These are phyloP conservation scores for Dendrolimus punctatus DNA, from an alignment of 1,140 invertebrate species.

Conservation along the genomic window DNA sequence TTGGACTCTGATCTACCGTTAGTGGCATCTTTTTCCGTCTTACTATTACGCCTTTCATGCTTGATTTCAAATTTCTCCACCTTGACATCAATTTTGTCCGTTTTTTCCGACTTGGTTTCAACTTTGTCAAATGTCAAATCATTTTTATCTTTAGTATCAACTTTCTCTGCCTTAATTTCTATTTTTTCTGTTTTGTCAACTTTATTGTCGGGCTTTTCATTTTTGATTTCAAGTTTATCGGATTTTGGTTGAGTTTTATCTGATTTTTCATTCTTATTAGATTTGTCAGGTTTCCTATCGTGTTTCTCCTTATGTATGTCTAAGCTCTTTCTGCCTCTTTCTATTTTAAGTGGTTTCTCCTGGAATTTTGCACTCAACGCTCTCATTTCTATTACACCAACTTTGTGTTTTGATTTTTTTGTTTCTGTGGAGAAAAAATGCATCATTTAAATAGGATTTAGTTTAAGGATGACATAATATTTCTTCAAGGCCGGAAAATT, in stretches of 20 bases:
- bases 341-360: conserved; percentile 45
- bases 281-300: conserved; percentile 39
- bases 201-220: conserved; percentile 3
- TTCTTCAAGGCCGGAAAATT: too few species aligned
- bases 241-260: conserved; percentile 5
- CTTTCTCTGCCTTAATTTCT: conserved; percentile 7
- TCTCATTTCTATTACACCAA: conserved; percentile 68
- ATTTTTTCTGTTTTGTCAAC: conserved; percentile 15
- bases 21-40: conserved; percentile 10
- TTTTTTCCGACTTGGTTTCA: conserved; percentile 9
- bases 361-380: conserved; percentile 58
- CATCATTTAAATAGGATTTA: background rate
- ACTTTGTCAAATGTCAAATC: conserved; percentile 1
- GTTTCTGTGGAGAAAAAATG: conserved; percentile 32
- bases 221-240: conserved; percentile 5
- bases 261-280: conserved; percentile 16
- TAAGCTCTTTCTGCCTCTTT: conserved; percentile 38
- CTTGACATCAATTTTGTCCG: conserved; percentile 8
- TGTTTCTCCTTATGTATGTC: conserved; percentile 36
- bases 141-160: conserved; percentile 8
- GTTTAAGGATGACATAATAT: background rate
- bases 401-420: conserved; percentile 56
- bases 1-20: conserved; percentile 16
- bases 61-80: conserved; percentile 1
- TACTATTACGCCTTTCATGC: conserved; percentile 2